Base-by-base conservation (phyloP, 1,140 invertebrate genomes). In the Teleopsis dalmanni region DNA sequence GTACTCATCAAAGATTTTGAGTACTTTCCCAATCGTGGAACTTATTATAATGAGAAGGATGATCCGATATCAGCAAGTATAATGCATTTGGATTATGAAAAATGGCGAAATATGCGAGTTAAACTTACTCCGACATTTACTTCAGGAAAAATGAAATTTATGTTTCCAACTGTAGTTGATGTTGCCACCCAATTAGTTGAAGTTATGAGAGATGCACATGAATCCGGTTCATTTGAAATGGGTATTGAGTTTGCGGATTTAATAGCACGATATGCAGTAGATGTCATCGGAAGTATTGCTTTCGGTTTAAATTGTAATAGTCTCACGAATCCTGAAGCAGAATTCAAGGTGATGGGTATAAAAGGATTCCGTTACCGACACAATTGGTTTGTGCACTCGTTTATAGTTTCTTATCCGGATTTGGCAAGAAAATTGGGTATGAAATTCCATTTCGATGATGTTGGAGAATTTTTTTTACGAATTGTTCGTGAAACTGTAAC, bases 291-390 rank as follows among this genome's bases (percentile, higher is more conserved):
- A 3, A 71, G 65, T 5, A 77, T 75, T 38, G 78, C 75, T 7
- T 84, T 79, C 54, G 81, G 81, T 10, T 54, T 82, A 6, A 61
- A 76, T 3, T 71, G 73, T 3, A 74, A 82, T 49, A 75, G 76
- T 2, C 57, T 81, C 13, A 65, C 71, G 16, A 68, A 78, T 56
- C 63, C 73, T 1, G 61, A 78, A 7, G 72, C 75, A 0, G 71
- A 77, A 56, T 81, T 82, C 61, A 41, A 53, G 18, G 33, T 58
- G 3, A 51, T 71, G 10, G 71, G 68, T 5, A 59, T 50, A 18
- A 52, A 47, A 7, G 60, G 62, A 0, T 69, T 72, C 26, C n/a
- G 52, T 6, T 48, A 52, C 0, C 53, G 56, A 4, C 56, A 63
- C 27, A 52, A 54, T 1, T 41, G 47, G 11, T 23, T 61, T 16